These are phyloP conservation scores for Ophiodon elongatus DNA, from an alignment of 2,113 vertebrate species.

Conservation along the genomic window DNA sequence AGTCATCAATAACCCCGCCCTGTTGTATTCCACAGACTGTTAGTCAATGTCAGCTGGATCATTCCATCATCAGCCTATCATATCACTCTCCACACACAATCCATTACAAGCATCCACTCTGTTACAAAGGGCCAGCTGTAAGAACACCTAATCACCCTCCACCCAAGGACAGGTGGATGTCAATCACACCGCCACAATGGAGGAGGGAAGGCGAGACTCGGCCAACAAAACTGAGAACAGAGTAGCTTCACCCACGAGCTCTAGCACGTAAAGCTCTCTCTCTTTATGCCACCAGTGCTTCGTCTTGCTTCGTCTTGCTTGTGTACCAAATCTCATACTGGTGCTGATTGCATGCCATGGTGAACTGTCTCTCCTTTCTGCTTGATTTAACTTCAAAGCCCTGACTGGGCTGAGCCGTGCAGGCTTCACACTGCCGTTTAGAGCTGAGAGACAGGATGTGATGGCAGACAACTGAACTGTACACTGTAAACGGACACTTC, in stretches of 20 bases:
- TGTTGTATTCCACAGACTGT: constrained; percentile 61
- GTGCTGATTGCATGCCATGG: constrained; percentile 62
- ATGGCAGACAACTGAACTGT: constrained; percentile 72
- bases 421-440: constrained; percentile 54
- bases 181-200: constrained; percentile 35
- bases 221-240: background rate
- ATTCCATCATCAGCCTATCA: constrained; percentile 70
- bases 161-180: constrained; percentile 69
- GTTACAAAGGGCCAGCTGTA: constrained; percentile 53
- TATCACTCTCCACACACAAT: constrained; percentile 52
- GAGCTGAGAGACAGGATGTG: constrained; percentile 73
- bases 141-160: constrained; percentile 57
- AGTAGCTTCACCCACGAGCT: constrained; percentile 1
- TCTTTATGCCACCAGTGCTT: constrained; percentile 26
- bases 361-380: constrained; percentile 69
- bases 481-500: constrained; percentile 78
- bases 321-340: constrained; percentile 47
- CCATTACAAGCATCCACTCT: constrained; percentile 60
- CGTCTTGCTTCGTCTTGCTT: no score
- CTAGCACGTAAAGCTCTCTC: constrained; percentile 1
- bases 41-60: constrained; percentile 68
- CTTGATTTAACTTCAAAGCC: constrained; percentile 73
- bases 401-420: constrained; percentile 46
- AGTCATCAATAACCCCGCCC: constrained; percentile 80
- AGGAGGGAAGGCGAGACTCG: constrained; percentile 3